These are phyloP conservation scores for Lasioglossum pauxillum DNA, from an alignment of 2,888 invertebrate species.

Conservation along the genomic window DNA sequence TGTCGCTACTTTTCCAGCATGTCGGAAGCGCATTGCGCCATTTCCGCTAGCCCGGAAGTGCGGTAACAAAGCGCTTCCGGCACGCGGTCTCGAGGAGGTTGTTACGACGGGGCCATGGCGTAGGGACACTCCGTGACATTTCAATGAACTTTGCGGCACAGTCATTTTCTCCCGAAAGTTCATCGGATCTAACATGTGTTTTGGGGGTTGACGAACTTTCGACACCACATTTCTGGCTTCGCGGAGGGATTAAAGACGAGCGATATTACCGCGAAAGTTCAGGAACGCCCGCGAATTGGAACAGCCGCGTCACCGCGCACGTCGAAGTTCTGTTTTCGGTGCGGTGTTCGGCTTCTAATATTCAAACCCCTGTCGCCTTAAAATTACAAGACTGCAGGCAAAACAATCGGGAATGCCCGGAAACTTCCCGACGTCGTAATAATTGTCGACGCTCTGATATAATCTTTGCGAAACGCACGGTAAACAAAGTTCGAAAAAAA, in stretches of 20 bases:
- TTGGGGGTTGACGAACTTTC: constrained; percentile 65
- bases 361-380: background rate
- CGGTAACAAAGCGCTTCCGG: constrained; percentile 78
- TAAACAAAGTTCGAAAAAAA: background rate
- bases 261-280: constrained; percentile 14
- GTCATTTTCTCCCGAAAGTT: constrained; percentile 75
- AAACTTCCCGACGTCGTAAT: background rate
- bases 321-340: constrained; percentile 4
- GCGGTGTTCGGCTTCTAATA: background rate
- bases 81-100: constrained; percentile 73
- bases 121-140: constrained; percentile 75
- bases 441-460: background rate
- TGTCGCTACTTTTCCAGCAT: constrained; percentile 75
- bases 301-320: background rate
- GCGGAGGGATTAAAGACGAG: constrained; percentile 35
- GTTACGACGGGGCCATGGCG: constrained; percentile 61
- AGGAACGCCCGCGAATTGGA: background rate
- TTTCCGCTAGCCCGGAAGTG: constrained; percentile 77
- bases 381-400: background rate
- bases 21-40: constrained; percentile 77
- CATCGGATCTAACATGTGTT: constrained; percentile 69
- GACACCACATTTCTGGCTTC: constrained; percentile 49
- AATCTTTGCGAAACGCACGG: background rate
- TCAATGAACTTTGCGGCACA: constrained; percentile 79
- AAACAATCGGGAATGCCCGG: background rate